Conservation (phyloP, 2,113 vertebrate genomes). For the Microtus oregoni region DNA sequence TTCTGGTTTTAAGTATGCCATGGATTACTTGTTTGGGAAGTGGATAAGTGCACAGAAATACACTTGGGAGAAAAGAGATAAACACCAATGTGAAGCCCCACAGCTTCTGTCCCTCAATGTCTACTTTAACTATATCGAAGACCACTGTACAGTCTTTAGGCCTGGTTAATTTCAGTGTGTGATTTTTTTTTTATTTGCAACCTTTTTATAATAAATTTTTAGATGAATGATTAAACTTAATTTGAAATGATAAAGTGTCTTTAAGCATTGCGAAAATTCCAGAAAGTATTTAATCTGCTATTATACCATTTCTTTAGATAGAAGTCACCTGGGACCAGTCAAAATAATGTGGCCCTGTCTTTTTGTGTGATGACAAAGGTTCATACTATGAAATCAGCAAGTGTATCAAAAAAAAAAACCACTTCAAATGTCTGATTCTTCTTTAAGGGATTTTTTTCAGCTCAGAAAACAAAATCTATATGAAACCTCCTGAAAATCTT, state of each 20-base stretch:
- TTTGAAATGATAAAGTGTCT: neutral
- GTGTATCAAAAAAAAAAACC: neutral
- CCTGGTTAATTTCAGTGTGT: neutral
- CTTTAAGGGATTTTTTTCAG: neutral
- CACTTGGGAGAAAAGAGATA: neutral
- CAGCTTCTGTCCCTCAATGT: neutral
- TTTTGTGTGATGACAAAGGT: neutral
- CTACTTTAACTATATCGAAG: neutral
- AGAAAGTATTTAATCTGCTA: neutral
- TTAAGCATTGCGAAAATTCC: neutral
- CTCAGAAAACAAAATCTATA: neutral
- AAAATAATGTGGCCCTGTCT: neutral
- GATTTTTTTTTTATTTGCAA: too few species aligned
- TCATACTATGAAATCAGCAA: conserved; percentile 7
- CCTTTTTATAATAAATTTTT: neutral
- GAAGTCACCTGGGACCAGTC: neutral
- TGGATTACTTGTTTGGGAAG: neutral
- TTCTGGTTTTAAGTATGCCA: neutral
- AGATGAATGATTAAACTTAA: neutral
- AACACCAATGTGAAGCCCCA: neutral
- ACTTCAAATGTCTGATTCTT: conserved; percentile 17
- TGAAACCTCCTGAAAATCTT: neutral
- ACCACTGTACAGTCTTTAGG: neutral
- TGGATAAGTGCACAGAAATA: neutral
- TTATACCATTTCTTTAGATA: neutral